Conservation (phyloP, 2,888 invertebrate species). For the Heliconius aoede region DNA sequence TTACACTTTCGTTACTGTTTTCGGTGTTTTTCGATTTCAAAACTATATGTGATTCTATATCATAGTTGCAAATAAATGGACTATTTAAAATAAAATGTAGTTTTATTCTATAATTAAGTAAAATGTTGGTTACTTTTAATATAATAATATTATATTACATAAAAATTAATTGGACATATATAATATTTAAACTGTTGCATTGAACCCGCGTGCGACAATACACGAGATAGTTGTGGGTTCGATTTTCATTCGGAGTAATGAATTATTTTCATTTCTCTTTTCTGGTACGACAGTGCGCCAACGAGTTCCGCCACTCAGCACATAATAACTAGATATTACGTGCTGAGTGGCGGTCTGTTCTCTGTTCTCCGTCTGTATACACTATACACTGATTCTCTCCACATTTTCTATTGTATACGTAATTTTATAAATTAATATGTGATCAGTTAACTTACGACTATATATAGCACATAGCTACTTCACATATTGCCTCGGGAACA, state of each 20-base stretch:
- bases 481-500: background rate
- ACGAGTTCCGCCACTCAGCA: no score
- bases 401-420: background rate
- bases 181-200: no score
- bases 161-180: no score
- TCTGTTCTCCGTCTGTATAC: no score
- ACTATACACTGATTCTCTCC: background rate
- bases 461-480: background rate
- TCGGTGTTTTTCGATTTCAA: slow-evolving; percentile 57
- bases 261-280: no score
- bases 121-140: background rate
- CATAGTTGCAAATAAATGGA: slow-evolving; percentile 58
- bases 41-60: slow-evolving; percentile 57
- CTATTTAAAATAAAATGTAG: slow-evolving; percentile 45
- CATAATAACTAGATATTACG: no score
- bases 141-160: no score
- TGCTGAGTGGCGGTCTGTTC: no score
- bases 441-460: background rate
- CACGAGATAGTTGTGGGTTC: no score
- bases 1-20: slow-evolving; percentile 49
- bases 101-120: slow-evolving; percentile 30
- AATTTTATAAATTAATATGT: background rate
- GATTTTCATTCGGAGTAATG: no score
- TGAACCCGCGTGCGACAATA: no score
- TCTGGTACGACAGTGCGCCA: no score